A percentile compares a stretch with the other conserved stretches of the same genome.
Conservation (phyloP, 2,113 vertebrate species). For the Lophius piscatorius region DNA sequence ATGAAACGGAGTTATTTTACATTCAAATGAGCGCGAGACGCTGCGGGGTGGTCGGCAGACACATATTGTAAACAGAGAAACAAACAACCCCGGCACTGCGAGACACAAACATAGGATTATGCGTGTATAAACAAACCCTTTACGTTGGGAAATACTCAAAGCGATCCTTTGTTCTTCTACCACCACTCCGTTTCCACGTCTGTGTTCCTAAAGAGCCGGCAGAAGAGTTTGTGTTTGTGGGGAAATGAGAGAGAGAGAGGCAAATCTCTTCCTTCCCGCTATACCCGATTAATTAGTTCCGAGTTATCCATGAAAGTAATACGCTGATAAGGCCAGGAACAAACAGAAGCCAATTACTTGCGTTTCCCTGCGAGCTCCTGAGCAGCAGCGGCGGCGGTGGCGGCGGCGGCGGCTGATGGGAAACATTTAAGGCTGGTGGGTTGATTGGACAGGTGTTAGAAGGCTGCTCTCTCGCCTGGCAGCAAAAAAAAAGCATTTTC, state of each 20-base stretch:
- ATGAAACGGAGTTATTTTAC: slow-evolving; percentile 51
- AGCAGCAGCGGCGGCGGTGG: slow-evolving; percentile 50
- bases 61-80: slow-evolving; percentile 45
- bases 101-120: slow-evolving; percentile 49
- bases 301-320: slow-evolving; percentile 78
- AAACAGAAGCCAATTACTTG: slow-evolving; percentile 75
- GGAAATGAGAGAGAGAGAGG: slow-evolving; percentile 44
- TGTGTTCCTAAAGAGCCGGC: slow-evolving; percentile 28
- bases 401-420: too few relatives aligned
- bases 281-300: slow-evolving; percentile 74
- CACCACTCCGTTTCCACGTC: slow-evolving; percentile 25
- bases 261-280: slow-evolving; percentile 46
- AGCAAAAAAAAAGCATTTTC: slow-evolving; percentile 33
- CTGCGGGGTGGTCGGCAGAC: slow-evolving; percentile 32
- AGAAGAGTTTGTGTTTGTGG: slow-evolving; percentile 15
- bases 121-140: slow-evolving; percentile 35
- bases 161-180: slow-evolving; percentile 5
- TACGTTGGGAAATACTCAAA: slow-evolving; percentile 41
- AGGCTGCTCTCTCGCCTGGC: slow-evolving; percentile 37
- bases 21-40: slow-evolving; percentile 39
- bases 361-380: slow-evolving; percentile 48
- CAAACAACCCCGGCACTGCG: slow-evolving; percentile 12
- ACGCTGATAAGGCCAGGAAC: slow-evolving; percentile 72
- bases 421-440: slow-evolving; percentile 51
- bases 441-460: slow-evolving; percentile 66